Evolutionary conservation across 2,888 invertebrate species (phyloP).

Genomic region (Hoplodrina blanda): DNA sequence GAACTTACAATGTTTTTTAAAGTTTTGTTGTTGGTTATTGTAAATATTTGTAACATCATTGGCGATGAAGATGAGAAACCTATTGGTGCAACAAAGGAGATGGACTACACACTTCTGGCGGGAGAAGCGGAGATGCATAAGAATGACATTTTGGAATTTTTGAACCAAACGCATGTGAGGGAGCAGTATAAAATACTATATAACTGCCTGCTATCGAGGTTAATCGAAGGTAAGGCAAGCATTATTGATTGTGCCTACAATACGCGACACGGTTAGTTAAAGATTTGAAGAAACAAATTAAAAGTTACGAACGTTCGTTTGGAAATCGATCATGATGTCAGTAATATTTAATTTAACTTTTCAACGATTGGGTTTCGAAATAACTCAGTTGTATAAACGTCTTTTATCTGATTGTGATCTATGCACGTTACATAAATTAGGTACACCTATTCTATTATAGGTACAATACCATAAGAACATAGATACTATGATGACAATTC

Average conservation of each 20-base stretch:
- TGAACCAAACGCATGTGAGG: conserved; percentile 75
- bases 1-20: conserved; percentile 49
- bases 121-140: conserved; percentile 81
- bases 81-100: conserved; percentile 66
- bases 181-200: conserved; percentile 78
- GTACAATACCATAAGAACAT: too few species aligned
- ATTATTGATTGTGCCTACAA: conserved; percentile 15
- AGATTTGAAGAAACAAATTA: conserved; percentile 50
- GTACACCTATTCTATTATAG: not conserved
- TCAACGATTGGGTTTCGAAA: conserved; percentile 25
- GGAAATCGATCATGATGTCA: conserved; percentile 37
- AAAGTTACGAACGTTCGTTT: conserved; percentile 37
- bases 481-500: too few species aligned
- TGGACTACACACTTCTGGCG: conserved; percentile 81
- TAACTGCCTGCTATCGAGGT: conserved; percentile 73
- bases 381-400: conserved; percentile 26
- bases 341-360: conserved; percentile 53
- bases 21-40: conserved; percentile 47
- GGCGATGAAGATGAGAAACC: conserved; percentile 55
- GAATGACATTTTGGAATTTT: conserved; percentile 77
- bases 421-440: not conserved
- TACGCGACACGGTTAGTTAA: conserved; percentile 47
- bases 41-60: conserved; percentile 35
- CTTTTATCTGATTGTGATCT: conserved; percentile 7
- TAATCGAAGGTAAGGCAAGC: conserved; percentile 70